phyloP scores from a whole-genome alignment of 2,113 vertebrate species.

The Camelus bactrianus region DNA sequence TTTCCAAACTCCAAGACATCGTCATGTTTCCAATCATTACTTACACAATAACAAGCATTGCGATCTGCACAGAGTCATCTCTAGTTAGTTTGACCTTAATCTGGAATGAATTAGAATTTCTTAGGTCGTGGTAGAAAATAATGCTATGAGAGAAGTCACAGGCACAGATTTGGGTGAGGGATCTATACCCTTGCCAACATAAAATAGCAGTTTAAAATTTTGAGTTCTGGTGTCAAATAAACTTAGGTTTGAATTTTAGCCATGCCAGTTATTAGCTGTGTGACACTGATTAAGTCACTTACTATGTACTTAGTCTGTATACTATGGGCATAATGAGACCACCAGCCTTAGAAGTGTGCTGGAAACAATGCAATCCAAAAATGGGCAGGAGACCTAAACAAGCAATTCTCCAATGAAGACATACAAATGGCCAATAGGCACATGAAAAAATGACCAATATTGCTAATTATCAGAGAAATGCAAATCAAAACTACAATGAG shows the following conservation, averaged over 20 bases:
- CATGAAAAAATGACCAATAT: no score
- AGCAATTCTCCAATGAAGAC: no score
- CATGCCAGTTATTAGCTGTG: background rate
- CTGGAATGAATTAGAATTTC: background rate
- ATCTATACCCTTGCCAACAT: background rate
- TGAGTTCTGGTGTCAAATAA: background rate
- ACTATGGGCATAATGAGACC: background rate
- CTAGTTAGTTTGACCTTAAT: background rate
- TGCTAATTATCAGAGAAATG: no score
- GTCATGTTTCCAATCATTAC: background rate
- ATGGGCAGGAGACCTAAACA: no score
- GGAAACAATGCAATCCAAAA: no score
- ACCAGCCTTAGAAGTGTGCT: background rate
- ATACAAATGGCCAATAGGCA: no score
- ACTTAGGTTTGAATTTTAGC: background rate
- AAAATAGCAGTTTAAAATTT: background rate
- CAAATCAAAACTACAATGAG: no score
- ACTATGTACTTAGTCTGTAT: background rate
- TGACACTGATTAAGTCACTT: background rate
- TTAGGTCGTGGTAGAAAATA: background rate
- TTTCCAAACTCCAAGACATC: conserved; percentile 1
- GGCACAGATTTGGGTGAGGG: background rate
- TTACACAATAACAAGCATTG: background rate
- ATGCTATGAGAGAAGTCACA: background rate
- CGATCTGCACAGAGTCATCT: background rate